phyloP scores from a whole-genome alignment of 37 sponge, comb jelly and placozoan genomes.

The Spongilla lacustris region DNA sequence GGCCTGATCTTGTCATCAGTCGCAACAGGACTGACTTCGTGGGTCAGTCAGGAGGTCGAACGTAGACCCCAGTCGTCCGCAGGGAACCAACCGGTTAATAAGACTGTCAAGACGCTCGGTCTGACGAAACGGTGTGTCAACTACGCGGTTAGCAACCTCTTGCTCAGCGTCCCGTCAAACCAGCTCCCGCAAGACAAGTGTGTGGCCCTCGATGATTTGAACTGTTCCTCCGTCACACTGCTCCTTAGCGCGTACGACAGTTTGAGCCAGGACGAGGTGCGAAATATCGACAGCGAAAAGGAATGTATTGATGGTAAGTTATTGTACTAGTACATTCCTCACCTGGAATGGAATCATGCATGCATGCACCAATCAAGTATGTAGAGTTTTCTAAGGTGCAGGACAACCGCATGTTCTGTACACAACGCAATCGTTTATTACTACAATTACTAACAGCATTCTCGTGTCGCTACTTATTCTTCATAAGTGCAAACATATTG shows the following conservation, averaged over 20 bases:
- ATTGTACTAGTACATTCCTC: not conserved
- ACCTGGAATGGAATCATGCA: not conserved
- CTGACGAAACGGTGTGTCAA: constrained; percentile 42
- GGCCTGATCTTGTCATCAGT: constrained; percentile 52
- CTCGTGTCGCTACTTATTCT: no score
- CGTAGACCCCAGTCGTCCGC: constrained; percentile 3
- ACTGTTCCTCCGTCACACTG: constrained; percentile 26
- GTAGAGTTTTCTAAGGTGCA: not conserved
- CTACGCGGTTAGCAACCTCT: constrained; percentile 25
- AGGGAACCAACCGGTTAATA: not conserved
- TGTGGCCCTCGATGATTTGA: constrained; percentile 43
- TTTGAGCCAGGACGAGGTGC: constrained; percentile 41
- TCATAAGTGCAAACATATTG: no score
- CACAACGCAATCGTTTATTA: no score
- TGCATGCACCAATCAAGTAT: not conserved
- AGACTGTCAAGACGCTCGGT: constrained; percentile 8
- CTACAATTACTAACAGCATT: no score
- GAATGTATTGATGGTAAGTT: constrained; percentile 59
- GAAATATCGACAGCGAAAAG: constrained; percentile 26
- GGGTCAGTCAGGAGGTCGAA: constrained; percentile 42
- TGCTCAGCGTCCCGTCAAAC: constrained; percentile 4
- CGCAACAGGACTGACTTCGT: constrained; percentile 45
- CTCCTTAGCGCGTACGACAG: constrained; percentile 62
- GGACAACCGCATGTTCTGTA: not conserved
- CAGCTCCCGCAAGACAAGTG: constrained; percentile 43